These are phyloP conservation scores for Dicaeum eximium DNA, from an alignment of 2,113 vertebrate species.

Conservation along the genomic window DNA sequence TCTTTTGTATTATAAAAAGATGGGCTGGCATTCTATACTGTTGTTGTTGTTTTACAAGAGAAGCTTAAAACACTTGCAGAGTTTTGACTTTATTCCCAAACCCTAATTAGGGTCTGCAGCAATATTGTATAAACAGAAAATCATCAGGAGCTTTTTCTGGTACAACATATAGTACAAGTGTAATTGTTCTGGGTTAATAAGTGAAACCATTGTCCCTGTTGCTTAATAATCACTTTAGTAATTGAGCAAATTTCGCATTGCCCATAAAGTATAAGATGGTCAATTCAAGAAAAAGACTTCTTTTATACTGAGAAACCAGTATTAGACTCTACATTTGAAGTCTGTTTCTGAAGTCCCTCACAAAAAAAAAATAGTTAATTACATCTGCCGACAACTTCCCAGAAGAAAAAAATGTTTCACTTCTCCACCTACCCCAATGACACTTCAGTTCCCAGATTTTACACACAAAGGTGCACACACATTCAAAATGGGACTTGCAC, in stretches of 20 bases:
- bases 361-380: neutral
- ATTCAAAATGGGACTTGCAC: neutral
- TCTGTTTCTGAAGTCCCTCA: neutral
- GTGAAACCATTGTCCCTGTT: neutral
- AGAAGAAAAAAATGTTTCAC: neutral
- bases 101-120: conserved; percentile 29
- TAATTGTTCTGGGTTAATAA: neutral
- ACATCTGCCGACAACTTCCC: neutral
- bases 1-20: neutral
- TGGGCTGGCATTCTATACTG: neutral
- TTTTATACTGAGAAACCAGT: neutral
- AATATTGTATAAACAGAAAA: conserved; percentile 53
- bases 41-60: conserved; percentile 19
- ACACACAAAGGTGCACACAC: neutral
- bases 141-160: conserved; percentile 2
- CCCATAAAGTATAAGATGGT: neutral
- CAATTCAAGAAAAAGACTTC: neutral
- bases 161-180: conserved; percentile 14
- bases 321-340: neutral
- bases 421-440: neutral
- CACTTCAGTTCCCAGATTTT: neutral
- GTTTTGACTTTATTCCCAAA: conserved; percentile 58
- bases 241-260: neutral
- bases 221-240: neutral
- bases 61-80: conserved; percentile 37